Evolutionary conservation across 2,888 invertebrate species (phyloP), one percentile per base, ranked within the genome.

Genomic region (Pseudolycoriella hygida): DNA sequence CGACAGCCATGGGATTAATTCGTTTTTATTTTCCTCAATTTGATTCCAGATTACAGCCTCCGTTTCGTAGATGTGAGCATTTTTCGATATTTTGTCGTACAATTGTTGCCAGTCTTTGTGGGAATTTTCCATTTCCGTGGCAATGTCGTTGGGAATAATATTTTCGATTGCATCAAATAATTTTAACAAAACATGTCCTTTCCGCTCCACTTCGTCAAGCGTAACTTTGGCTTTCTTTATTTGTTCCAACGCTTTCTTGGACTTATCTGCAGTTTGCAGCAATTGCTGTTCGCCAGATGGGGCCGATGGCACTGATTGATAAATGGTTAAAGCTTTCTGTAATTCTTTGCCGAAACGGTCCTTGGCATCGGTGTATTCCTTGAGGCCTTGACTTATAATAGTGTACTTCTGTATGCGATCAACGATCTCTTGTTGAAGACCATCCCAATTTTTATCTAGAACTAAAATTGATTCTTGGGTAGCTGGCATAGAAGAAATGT

Each of bases 41-140:
- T 92, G 89, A 55, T 87, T 82, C 90, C 92, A 93, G 44, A 92
- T 81, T n/a, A 86, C 80, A 0, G 82, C 71, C 62, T 93, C 89
- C 0, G 87, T 84, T 64, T 94, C 93, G 43, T 83, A 74, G 45
- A 78, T 77, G 60, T 88, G 86, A 17, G 80, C 76, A 52, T 77
- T 73, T 52, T 80, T 81, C 5, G 80, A 71, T 3, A 84, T 72
- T 42, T 74, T 73, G 49, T 83, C 80, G 53, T 81, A 78, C 1
- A 74, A 69, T 51, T 76, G 74, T 48, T 81, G 80, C 76, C 82
- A 85, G 15, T 72, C 70, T 18, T 73, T 70, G 50, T 80, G 77
- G 1, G 77, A 71, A 45, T 69, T 67, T 44, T 73, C 65, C 47
- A 84, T 64, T 25, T 62, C 62, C 6, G 55, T 53, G 1, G 50